phyloP scores from a whole-genome alignment of 2,113 vertebrate genomes.

The Lepus timidus region DNA sequence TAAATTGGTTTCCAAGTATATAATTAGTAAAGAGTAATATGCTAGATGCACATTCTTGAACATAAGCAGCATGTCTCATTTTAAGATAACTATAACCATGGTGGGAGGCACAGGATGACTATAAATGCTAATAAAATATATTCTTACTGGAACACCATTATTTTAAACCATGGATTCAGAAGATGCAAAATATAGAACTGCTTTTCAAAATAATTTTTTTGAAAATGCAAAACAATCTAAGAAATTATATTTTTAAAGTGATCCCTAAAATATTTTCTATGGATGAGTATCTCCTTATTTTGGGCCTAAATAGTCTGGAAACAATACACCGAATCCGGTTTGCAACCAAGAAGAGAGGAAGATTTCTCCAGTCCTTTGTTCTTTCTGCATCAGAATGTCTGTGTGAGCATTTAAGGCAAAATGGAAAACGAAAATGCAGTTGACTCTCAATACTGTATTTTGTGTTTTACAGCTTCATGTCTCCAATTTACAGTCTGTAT shows the following conservation, averaged over 20 bases:
- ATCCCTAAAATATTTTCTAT: slow-evolving; percentile 35
- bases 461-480: not conserved
- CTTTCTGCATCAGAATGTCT: slow-evolving; percentile 49
- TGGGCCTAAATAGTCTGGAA: not conserved
- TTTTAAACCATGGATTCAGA: slow-evolving; percentile 10
- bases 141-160: not conserved
- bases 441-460: not conserved
- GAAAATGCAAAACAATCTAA: slow-evolving; percentile 45
- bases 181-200: not conserved
- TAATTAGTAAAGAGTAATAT: not conserved
- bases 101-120: not conserved
- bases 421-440: not conserved
- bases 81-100: not conserved
- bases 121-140: not conserved
- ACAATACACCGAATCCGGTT: not conserved
- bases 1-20: not conserved
- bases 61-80: slow-evolving; percentile 34
- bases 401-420: not conserved
- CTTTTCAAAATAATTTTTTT: slow-evolving; percentile 19
- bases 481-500: not conserved
- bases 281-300: not conserved
- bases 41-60: slow-evolving; percentile 12
- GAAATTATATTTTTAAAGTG: slow-evolving; percentile 34
- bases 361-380: slow-evolving; percentile 76
- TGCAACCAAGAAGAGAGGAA: not conserved